phyloP scores from a whole-genome alignment of 2,888 invertebrate species.

The Andrena praecox region DNA sequence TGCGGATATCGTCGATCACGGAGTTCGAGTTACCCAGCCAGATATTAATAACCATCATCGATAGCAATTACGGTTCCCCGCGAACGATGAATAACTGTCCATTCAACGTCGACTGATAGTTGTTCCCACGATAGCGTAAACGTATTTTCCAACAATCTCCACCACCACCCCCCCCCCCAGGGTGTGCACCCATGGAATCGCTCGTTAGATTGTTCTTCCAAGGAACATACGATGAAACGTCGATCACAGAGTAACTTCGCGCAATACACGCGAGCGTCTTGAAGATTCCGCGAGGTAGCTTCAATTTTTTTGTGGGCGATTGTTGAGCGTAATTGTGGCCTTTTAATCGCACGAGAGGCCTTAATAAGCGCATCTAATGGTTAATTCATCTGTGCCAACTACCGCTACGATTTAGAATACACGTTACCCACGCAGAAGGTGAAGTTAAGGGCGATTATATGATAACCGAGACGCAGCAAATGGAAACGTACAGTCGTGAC shows the following conservation, averaged over 20 bases:
- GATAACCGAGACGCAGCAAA: slow-evolving; percentile 16
- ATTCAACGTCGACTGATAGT: slow-evolving; percentile 28
- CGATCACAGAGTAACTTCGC: background rate
- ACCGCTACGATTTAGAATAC: background rate
- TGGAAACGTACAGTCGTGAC: background rate
- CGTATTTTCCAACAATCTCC: slow-evolving; percentile 44
- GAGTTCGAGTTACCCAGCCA: slow-evolving; percentile 23
- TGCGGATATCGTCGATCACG: slow-evolving; percentile 46
- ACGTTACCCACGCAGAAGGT: background rate
- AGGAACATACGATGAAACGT: slow-evolving; percentile 10
- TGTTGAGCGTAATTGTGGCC: slow-evolving; percentile 24
- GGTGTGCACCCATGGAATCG: slow-evolving; percentile 8
- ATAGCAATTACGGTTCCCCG: slow-evolving; percentile 48
- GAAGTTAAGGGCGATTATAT: slow-evolving; percentile 4
- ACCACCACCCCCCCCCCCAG: slow-evolving; percentile 13
- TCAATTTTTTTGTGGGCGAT: background rate
- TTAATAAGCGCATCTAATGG: slow-evolving; percentile 32
- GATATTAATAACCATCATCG: slow-evolving; percentile 56
- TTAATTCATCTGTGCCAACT: slow-evolving; percentile 30
- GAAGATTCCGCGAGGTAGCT: background rate
- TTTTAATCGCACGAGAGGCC: slow-evolving; percentile 14
- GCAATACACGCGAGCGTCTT: background rate
- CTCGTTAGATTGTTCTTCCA: too few relatives aligned
- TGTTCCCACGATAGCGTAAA: slow-evolving; percentile 65
- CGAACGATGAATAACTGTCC: slow-evolving; percentile 53